Conservation (phyloP, 2,888 invertebrate genomes). For the Nomada fucata region DNA sequence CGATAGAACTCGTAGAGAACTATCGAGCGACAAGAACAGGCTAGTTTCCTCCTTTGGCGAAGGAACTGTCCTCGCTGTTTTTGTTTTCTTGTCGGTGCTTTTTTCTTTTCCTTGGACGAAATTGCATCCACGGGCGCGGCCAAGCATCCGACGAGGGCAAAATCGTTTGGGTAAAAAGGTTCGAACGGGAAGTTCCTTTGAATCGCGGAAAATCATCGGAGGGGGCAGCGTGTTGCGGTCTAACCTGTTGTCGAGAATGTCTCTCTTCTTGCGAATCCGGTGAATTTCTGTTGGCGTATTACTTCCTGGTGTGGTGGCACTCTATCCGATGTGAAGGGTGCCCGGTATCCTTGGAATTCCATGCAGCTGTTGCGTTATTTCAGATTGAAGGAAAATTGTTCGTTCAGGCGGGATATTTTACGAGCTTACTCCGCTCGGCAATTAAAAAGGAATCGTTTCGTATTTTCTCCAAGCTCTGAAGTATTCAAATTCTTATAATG, state of each 20-base stretch:
- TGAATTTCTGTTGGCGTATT: conserved; percentile 18
- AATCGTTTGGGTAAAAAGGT: conserved; percentile 51
- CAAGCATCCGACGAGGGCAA: conserved; percentile 38
- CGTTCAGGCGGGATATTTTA: too few relatives aligned
- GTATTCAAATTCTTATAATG: too few relatives aligned
- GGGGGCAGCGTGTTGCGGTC: conserved; percentile 20
- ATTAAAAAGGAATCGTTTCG: too few relatives aligned
- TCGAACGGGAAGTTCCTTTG: conserved; percentile 23
- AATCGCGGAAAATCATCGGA: conserved; percentile 32
- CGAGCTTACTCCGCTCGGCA: too few relatives aligned
- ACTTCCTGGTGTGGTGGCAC: conserved; percentile 2
- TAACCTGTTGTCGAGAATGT: conserved; percentile 34
- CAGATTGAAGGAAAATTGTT: not conserved
- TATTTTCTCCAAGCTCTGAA: too few relatives aligned
- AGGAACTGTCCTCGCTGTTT: conserved; percentile 32
- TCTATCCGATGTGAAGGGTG: too few relatives aligned
- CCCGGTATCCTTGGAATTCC: not conserved
- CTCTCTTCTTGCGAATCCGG: not conserved
- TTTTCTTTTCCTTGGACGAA: not conserved
- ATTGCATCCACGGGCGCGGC: conserved; percentile 40
- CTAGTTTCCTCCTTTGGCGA: conserved; percentile 13
- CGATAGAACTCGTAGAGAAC: conserved; percentile 47
- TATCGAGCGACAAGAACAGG: conserved; percentile 1
- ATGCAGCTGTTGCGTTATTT: not conserved
- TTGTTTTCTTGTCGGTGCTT: not conserved